Percentiles rank a stretch among this genome's conserved stretches.
Conservation (phyloP, 2,797 vertebrate species). For the Melanogrammus aeglefinus region DNA sequence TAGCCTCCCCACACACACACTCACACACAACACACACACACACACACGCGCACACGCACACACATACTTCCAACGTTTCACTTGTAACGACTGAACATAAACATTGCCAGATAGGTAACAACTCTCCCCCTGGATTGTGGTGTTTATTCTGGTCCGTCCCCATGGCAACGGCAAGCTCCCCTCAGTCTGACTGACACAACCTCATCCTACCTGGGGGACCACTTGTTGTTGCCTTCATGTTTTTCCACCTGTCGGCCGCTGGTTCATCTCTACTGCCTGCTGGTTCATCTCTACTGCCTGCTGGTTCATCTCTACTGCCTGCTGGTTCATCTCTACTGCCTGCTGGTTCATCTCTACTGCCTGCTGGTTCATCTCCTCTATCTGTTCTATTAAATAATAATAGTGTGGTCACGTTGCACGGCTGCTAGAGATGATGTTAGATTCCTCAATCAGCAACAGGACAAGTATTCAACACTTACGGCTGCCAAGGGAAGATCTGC, state of each 20-base stretch:
- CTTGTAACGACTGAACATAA: neutral
- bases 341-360: too few relatives aligned
- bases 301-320: too few relatives aligned
- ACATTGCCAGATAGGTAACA: neutral
- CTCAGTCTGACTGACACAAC: conserved; percentile 12
- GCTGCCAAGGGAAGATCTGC: neutral
- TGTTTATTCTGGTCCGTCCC: conserved; percentile 17
- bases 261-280: too few relatives aligned
- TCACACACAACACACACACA: neutral
- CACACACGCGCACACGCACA: neutral
- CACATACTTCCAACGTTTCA: neutral
- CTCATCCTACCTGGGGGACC: conserved; percentile 12
- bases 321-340: too few relatives aligned
- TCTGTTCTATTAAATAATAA: neutral
- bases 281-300: too few relatives aligned
- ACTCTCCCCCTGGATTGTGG: conserved; percentile 8
- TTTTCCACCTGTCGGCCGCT: neutral
- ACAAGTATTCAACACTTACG: neutral
- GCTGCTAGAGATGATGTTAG: neutral
- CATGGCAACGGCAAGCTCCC: conserved; percentile 33
- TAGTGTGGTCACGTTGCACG: neutral
- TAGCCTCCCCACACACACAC: conserved; percentile 28
- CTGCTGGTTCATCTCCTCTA: too few relatives aligned
- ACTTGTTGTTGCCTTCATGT: conserved; percentile 35
- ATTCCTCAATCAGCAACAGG: neutral